phyloP scores from a whole-genome alignment of 2,113 vertebrate species.

The Heteronetta atricapilla region DNA sequence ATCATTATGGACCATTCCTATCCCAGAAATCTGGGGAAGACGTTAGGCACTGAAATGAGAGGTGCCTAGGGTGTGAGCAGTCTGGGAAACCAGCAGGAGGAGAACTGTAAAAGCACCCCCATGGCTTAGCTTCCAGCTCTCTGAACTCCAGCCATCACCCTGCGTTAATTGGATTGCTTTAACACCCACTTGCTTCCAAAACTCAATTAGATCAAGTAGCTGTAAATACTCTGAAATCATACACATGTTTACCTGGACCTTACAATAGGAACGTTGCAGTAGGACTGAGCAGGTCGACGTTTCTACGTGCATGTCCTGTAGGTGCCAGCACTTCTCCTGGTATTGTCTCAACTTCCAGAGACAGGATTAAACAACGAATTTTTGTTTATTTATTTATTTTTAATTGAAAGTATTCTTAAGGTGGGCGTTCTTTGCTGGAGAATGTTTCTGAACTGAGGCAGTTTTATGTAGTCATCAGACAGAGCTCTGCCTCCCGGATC shows the following conservation, averaged over 20 bases:
- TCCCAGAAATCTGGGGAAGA: neutral
- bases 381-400: neutral
- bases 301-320: neutral
- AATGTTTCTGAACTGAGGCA: neutral
- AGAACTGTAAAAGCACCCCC: neutral
- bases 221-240: neutral
- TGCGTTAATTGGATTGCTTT: neutral
- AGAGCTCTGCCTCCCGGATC: neutral
- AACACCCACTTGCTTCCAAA: neutral
- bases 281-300: neutral
- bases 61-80: neutral
- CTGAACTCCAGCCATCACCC: neutral
- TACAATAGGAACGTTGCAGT: too few relatives aligned
- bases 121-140: neutral
- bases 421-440: neutral
- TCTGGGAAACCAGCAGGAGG: neutral
- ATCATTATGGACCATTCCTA: too few relatives aligned
- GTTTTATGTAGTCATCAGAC: neutral
- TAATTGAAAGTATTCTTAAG: neutral
- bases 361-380: neutral
- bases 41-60: neutral
- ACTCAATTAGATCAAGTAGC: neutral
- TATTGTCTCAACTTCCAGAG: neutral
- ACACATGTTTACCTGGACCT: neutral
- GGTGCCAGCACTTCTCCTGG: conserved; percentile 22